Evolutionary conservation across 1,140 invertebrate genomes (phyloP).

Genomic region (Drosophila pallidifrons): DNA sequence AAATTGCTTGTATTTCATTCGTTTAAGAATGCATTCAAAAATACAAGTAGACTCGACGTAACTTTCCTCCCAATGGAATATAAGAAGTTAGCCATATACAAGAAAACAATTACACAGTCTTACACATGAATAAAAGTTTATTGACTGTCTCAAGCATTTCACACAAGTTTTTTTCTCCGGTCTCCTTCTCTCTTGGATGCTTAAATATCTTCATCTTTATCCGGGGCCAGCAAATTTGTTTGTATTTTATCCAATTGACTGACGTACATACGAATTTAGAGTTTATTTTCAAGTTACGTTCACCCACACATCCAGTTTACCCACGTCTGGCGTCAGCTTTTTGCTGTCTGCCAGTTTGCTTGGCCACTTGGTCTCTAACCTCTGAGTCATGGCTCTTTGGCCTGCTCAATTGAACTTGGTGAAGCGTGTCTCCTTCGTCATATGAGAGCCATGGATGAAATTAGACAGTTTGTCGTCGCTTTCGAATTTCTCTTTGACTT

Average conservation of each 20-base stretch:
- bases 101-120: neutral
- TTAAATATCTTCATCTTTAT: constrained; percentile 48
- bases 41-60: neutral
- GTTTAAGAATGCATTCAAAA: no score
- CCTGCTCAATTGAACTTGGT: constrained; percentile 46
- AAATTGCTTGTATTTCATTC: no score
- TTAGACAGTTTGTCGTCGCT: constrained; percentile 21
- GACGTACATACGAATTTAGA: constrained; percentile 26
- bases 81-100: constrained; percentile 2
- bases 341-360: constrained; percentile 16
- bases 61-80: neutral
- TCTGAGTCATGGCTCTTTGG: constrained; percentile 21
- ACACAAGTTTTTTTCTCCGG: constrained; percentile 18
- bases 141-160: constrained; percentile 48
- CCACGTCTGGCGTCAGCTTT: constrained; percentile 7
- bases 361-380: constrained; percentile 23
- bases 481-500: constrained; percentile 13
- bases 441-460: constrained; percentile 29
- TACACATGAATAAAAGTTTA: constrained; percentile 34
- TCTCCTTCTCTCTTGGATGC: constrained; percentile 30
- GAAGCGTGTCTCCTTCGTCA: constrained; percentile 10
- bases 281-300: constrained; percentile 44
- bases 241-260: constrained; percentile 44
- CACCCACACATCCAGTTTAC: neutral
- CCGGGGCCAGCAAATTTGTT: constrained; percentile 43